These are phyloP conservation scores for Acanthochromis polyacanthus DNA, from an alignment of 2,113 vertebrate genomes.

Conservation along the genomic window DNA sequence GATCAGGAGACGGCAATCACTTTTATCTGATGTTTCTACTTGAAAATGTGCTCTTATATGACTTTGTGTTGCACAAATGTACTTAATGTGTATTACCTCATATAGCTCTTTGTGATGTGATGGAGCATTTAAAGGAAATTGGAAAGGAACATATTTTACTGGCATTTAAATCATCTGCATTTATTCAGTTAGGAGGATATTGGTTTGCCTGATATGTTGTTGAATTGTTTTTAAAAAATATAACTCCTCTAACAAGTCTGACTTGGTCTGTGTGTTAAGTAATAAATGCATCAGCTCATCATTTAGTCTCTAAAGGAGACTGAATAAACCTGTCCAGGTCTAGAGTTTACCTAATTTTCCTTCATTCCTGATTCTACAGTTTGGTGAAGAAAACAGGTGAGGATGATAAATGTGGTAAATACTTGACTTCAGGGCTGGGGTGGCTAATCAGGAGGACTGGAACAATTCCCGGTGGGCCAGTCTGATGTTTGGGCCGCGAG, in stretches of 20 bases:
- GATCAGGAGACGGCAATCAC: constrained; percentile 20
- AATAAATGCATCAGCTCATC: too few relatives aligned
- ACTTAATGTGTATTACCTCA: constrained; percentile 21
- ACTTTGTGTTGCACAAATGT: constrained; percentile 4
- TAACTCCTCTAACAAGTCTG: constrained; percentile 29
- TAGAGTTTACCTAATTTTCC: too few relatives aligned
- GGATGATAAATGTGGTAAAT: neutral
- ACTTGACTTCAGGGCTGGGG: too few relatives aligned
- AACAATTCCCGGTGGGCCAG: too few relatives aligned
- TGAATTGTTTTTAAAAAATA: constrained; percentile 42
- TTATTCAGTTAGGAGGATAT: rapidly evolving
- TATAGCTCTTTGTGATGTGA: neutral
- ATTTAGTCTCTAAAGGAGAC: too few relatives aligned
- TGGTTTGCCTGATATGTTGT: neutral
- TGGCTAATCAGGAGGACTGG: too few relatives aligned
- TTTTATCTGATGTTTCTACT: constrained; percentile 1
- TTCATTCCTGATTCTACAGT: too few relatives aligned
- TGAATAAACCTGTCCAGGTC: too few relatives aligned
- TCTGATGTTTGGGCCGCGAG: too few relatives aligned
- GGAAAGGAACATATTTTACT: neutral
- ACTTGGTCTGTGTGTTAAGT: neutral
- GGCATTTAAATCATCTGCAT: constrained; percentile 3
- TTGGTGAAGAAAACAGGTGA: neutral
- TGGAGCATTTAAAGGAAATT: constrained; percentile 33
- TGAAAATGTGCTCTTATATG: neutral